These are phyloP conservation scores for Odontomyia ornata DNA, from an alignment of 2,888 invertebrate genomes.

Conservation along the genomic window DNA sequence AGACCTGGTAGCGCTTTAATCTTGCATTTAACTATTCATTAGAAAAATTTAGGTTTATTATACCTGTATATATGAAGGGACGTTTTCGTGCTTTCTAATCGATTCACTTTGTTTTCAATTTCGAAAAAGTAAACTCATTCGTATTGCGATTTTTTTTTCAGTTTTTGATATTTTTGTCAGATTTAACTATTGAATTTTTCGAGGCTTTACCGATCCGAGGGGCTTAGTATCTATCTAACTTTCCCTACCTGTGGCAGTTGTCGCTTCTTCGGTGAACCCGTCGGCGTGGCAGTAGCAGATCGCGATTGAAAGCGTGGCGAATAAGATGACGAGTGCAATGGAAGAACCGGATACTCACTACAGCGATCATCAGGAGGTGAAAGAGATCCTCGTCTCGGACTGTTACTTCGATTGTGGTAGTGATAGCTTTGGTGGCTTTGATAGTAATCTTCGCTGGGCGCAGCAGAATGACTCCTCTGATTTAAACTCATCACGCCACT, in stretches of 20 bases:
- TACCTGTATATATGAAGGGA: too few relatives aligned
- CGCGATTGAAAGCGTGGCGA: constrained; percentile 79
- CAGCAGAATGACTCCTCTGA: constrained; percentile 87
- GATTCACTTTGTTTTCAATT: too few relatives aligned
- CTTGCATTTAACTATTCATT: too few relatives aligned
- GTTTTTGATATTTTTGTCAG: too few relatives aligned
- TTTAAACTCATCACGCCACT: constrained; percentile 63
- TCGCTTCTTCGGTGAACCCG: constrained; percentile 94
- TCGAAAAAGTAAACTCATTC: too few relatives aligned
- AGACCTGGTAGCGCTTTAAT: too few relatives aligned
- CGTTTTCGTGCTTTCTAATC: too few relatives aligned
- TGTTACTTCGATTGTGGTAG: constrained; percentile 71
- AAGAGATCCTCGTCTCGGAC: constrained; percentile 72
- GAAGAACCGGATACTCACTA: constrained; percentile 64
- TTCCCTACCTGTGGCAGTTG: constrained; percentile 90
- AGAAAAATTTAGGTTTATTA: too few relatives aligned
- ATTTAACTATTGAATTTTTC: too few relatives aligned
- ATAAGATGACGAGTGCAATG: constrained; percentile 58
- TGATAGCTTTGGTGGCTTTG: constrained; percentile 52
- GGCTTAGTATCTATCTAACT: too few relatives aligned
- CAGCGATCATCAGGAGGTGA: constrained; percentile 65
- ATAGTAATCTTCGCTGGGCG: constrained; percentile 68
- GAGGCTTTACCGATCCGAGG: too few relatives aligned
- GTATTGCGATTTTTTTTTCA: too few relatives aligned
- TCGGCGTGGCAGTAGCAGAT: constrained; percentile 91